A percentile compares a stretch with the other conserved stretches of the same genome.
These are phyloP conservation scores for Mesitornis unicolor DNA, from an alignment of 2,113 vertebrate species.

Conservation along the genomic window DNA sequence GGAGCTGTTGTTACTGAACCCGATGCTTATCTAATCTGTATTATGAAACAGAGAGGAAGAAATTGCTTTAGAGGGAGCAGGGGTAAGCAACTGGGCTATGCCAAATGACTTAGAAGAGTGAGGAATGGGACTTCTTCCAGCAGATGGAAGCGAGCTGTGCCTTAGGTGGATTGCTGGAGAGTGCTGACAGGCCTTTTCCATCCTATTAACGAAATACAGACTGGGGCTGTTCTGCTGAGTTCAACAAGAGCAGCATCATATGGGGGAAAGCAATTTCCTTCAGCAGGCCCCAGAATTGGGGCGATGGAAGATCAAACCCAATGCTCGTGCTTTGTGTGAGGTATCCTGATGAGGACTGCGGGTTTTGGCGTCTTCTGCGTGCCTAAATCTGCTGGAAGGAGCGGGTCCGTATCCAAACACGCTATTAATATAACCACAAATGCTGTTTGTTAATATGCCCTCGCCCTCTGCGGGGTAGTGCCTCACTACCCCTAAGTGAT, in stretches of 20 bases:
- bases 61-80: background rate
- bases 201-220: background rate
- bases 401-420: background rate
- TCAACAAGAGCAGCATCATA: background rate
- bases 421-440: background rate
- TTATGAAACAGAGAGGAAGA: background rate
- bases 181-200: background rate
- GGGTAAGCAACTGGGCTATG: background rate
- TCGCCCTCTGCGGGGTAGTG: background rate
- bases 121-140: background rate
- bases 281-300: background rate
- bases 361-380: background rate
- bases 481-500: background rate
- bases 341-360: fast-evolving
- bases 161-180: background rate
- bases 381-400: background rate
- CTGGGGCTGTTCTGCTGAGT: background rate
- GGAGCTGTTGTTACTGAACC: background rate
- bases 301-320: background rate
- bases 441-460: background rate
- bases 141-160: background rate
- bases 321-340: background rate
- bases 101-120: conserved; percentile 6
- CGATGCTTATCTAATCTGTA: background rate
- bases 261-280: background rate